Evolutionary conservation across 2,113 vertebrate species (phyloP), one percentile per base, ranked within the genome.

Genomic region (Myotis lucifugus): DNA sequence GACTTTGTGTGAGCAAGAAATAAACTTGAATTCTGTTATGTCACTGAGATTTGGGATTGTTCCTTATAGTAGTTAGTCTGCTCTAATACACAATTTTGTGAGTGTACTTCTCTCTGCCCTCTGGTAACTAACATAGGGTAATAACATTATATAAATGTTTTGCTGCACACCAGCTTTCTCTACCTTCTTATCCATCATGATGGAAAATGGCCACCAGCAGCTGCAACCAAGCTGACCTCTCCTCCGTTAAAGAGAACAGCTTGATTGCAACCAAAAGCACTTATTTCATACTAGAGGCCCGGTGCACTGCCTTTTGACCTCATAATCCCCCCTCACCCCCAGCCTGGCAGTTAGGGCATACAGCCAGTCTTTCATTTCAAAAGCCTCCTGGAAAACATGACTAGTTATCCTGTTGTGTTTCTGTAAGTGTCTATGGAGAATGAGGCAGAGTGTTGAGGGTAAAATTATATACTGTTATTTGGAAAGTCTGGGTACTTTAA

Each of bases 301-400:
- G 10, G 10, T 46, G 46, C 2, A 46, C 46, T 8, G 50, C 52
- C 42, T 46, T 95, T 87, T 77, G 17, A 42, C 59, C 25, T 72
- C n/a, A 76, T 12, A 76, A 11, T 13, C 14, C 2, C 13, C 13
- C 46, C 48, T 50, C 0, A 50, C 1, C 25, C 32, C 52, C 34
- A 42, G 18, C 83, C n/a, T 74, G 19, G 25, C 27, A 5, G 2
- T 37, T 29, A 40, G 64, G 27, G 3, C 17, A 32, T 21, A 10
- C 11, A 15, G 12, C 6, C 78, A 23, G 19, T 59, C 46, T 87
- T 94, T 66, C 13, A 48, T 70, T 74, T 91, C 14, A 82, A 77
- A 91, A 95, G 27, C 12, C 37, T 95, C 27, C 40, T 82, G 69
- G 48, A 92, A 96, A 95, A 82, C 42, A 42, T 21, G 6, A 90